Evolutionary conservation across 2,797 vertebrate genomes (phyloP), one percentile per base, ranked within the genome.

Genomic region (Manis crassicaudata): DNA sequence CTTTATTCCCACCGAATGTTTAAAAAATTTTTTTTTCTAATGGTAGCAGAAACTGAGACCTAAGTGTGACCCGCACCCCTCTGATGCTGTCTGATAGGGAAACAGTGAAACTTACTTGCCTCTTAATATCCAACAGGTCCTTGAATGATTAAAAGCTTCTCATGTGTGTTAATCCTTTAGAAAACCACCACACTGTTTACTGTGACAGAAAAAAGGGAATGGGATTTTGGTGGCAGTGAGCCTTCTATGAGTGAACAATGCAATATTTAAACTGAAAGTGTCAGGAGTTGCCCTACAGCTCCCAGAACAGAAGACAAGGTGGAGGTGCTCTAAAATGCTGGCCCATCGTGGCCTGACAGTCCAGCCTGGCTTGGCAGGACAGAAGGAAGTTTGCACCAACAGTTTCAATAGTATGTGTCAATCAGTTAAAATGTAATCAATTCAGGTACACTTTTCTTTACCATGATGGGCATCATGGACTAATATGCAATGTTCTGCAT

Each of bases 141-240:
- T 76, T 52, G 52, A 40, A 23, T 17, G 27, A 54, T 88, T 88
- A 75, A 88, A 89, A 92, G 20, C 63, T 58, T 46, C 37, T 80
- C n/a, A 4, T 56, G 7, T 89, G 84, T 75, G n/a, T 62, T 63
- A 86, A 77, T 77, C 23, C 16, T 88, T 96, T 62, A 50, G 73
- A 88, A 88, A 88, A 46, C 5, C 18, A 16, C 81, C 29, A n/a
- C 50, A 77, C 35, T 92, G 5, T 73, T 86, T 77, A 29, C 50
- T 73, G 40, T 93, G 79, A 80, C 29, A 90, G 86, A 67, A 89
- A 77, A 67, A 17, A 70, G 54, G 56, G 80, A 37, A 27, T 35
- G 84, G 54, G 62, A 81, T 87, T 88, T 90, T 70, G 62, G 65
- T 76, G 77, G 29, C 29, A 60, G 32, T 2, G 3, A 65, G 37